Evolutionary conservation across 1,140 invertebrate species (phyloP).

Genomic region (Drosophila nasuta): DNA sequence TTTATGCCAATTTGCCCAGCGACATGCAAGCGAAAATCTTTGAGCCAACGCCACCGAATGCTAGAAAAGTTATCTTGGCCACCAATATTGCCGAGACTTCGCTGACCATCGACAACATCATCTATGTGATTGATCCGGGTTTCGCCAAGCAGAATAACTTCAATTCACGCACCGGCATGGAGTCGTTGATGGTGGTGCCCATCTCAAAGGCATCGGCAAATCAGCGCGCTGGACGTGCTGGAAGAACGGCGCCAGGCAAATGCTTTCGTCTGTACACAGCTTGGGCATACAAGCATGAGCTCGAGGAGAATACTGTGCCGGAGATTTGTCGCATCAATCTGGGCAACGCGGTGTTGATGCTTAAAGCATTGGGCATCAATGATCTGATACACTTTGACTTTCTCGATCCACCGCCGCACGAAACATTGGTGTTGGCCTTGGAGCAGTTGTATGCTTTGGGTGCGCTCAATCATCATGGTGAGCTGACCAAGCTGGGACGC

Average conservation of each 20-base stretch:
- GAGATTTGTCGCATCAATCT: constrained; percentile 99
- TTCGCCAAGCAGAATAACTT: constrained; percentile 99
- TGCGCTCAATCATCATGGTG: constrained; percentile 97
- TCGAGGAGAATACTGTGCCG: constrained; percentile 98
- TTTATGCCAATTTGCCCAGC: constrained; percentile 98
- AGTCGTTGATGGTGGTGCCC: constrained; percentile 97
- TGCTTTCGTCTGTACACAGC: constrained; percentile 98
- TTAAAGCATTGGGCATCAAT: constrained; percentile 92
- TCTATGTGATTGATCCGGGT: constrained; percentile 99
- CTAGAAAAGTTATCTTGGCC: constrained; percentile 97
- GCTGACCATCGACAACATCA: constrained; percentile 99
- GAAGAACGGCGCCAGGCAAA: constrained; percentile 96
- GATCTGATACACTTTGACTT: constrained; percentile 99
- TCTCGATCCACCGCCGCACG: constrained; percentile 98
- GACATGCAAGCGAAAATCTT: constrained; percentile 99
- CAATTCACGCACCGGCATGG: constrained; percentile 99
- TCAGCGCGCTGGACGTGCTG: constrained; percentile 96
- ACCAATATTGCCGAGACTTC: constrained; percentile 99
- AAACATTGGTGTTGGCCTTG: constrained; percentile 96
- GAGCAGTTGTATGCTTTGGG: constrained; percentile 99
- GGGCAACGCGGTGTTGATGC: constrained; percentile 96
- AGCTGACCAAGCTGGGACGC: constrained; percentile 97
- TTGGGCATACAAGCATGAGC: constrained; percentile 98
- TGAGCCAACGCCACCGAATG: constrained; percentile 96
- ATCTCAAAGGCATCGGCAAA: constrained; percentile 98